Base-by-base conservation (phyloP, 2,113 vertebrate species). In the Alosa alosa region DNA sequence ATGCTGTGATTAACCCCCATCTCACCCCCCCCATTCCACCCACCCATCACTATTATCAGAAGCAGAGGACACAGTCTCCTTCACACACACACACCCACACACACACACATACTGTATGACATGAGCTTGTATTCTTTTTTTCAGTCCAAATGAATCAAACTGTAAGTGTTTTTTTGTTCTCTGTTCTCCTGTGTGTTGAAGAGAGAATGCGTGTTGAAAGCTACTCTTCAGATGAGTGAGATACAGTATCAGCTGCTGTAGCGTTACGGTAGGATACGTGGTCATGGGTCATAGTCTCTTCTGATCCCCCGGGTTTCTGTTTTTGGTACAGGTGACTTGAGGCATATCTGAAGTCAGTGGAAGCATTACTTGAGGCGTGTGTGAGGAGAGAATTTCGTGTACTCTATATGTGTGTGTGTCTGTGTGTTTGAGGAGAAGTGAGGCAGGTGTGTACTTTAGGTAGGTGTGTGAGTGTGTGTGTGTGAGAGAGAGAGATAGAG, bases 401-500 rank as follows among this genome's bases (percentile, higher is more conserved):
- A 20, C 44, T 86, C 81, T 82, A 39, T 78, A 36, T 78, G 31
- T 44, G 11, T 78, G 50, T 52, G 72, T 81, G 44, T 68, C 18
- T 84, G 25, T 55, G 20, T 83, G 31, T 17, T 64, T 64, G 6
- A 64, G 57, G 57, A 6, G 57, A 20, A 1, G 22, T 64, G 20
- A 64, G 57, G 6, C 57, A n/a, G 22, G 9, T 72, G 64, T 31
- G n/a, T 72, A 25, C 13, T 31, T 31, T 2, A 3, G 31, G 90
- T 88, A 36, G 0, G 90, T 96, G 82, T 50, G 81, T 50, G 22
- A 31, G 81, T 82, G 17, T 64, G 18, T 31, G 64, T 31, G 64
- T 72, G 8, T 72, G 64, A 36, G n/a, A 10, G 95, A 36, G 9
- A 36, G 25, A 36, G 64, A 31, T 8, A 72, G n/a, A 31, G 95